Base-by-base conservation (phyloP, 2,797 vertebrate species). In the Periophthalmus magnuspinnatus region DNA sequence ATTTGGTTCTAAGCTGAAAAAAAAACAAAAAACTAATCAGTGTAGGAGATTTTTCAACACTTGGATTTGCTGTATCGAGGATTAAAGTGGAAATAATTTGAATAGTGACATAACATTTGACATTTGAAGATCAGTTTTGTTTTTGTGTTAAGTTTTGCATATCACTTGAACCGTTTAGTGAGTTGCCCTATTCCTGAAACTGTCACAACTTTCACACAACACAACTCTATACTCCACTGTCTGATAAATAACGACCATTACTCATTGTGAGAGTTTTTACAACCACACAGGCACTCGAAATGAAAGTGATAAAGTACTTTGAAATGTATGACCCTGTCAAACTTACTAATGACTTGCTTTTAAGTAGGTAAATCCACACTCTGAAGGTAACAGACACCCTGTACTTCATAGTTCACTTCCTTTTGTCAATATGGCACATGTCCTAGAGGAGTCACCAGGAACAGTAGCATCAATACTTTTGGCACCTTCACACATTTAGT, bases 341-440 rank as follows among this genome's bases (percentile, higher is more conserved):
- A 80, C 77, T 77, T 78, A 76, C 80, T 87, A 88, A 87, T 86
- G 84, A 81, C 71, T 54, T 70, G 81, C 84, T 86, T 89, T 89
- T 82, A 82, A 85, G 78, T 80, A 76, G 82, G 84, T 85, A 88
- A 88, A 84, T 78, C 67, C 67, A 85, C 14, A 60, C 82, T 79
- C 74, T 71, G 71, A 65, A 76, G 65, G 86, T 87, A 86, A 90
- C 82, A 67, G 75, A 86, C 77, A 90, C 85, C 60, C 65, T 75
- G 65, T 69, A 76, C 85, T 87, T 79, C 76, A 86, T 79, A 79
- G 85, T 57, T 88, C 84, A 86, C 67, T 87, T 79, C 86, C 77
- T 79, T 74, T 75, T 59, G 47, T 82, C 68, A 77, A 72, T 19
- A 63, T 57, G 50, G 36, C 77, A 67, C 64, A 54, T 28, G 33